phyloP scores from a whole-genome alignment of 2,797 vertebrate species.

The Bucorvus abyssinicus region DNA sequence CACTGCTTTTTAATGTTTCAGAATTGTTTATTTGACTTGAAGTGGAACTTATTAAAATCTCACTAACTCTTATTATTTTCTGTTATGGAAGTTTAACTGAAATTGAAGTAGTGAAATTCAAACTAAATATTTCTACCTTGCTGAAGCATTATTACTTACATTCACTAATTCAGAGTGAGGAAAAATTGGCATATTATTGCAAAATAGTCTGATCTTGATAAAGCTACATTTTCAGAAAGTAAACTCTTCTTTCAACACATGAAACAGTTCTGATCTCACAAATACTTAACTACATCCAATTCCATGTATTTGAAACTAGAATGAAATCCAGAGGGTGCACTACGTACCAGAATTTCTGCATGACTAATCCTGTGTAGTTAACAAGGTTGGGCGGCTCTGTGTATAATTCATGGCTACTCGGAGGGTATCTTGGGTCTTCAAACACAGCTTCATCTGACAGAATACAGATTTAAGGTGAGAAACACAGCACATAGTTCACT shows the following conservation, averaged over 20 bases:
- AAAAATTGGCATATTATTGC: not conserved
- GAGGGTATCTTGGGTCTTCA: slow-evolving; percentile 2
- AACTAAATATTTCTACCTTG: not conserved
- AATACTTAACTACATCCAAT: not conserved
- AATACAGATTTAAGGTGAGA: not conserved
- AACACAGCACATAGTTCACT: not conserved
- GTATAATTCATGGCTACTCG: slow-evolving; percentile 48
- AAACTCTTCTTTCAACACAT: not conserved
- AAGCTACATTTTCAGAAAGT: not conserved
- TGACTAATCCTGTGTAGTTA: slow-evolving; percentile 5
- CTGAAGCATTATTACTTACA: not conserved
- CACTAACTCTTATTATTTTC: not conserved
- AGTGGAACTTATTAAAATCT: not conserved
- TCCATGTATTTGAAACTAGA: not conserved
- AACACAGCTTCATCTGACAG: not conserved
- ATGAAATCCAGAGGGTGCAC: slow-evolving; percentile 18
- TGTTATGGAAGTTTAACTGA: not conserved
- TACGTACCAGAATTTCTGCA: not conserved
- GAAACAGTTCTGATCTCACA: not conserved
- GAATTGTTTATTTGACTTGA: not conserved
- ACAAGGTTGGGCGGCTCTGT: slow-evolving; percentile 38
- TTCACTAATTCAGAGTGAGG: not conserved
- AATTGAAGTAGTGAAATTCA: not conserved
- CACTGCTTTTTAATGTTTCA: not conserved
- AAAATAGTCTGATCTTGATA: not conserved